A percentile compares a stretch with the other conserved stretches of the same genome.
These are phyloP conservation scores for Papilio elwesi DNA, from an alignment of 2,888 invertebrate species.

Conservation along the genomic window DNA sequence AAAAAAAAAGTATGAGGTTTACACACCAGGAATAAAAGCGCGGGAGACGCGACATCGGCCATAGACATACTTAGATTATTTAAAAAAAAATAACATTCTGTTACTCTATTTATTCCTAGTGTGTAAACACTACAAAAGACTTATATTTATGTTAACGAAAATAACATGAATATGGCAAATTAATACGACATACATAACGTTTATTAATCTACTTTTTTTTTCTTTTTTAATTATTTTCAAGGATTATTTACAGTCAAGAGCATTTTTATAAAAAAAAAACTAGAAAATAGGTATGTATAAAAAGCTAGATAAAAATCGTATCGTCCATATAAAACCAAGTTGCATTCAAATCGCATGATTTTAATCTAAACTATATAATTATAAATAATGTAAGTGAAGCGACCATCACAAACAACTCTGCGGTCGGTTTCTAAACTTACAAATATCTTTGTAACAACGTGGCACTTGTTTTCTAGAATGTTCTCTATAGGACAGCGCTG, in stretches of 20 bases:
- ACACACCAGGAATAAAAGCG: neutral
- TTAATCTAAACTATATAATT: conserved; percentile 3
- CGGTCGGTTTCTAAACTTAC: conserved; percentile 5
- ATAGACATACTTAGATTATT: neutral
- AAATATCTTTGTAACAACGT: conserved; percentile 4
- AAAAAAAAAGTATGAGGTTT: neutral
- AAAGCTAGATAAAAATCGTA: conserved; percentile 31
- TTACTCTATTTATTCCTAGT: neutral
- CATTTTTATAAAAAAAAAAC: conserved; percentile 23
- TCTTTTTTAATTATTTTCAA: conserved; percentile 22
- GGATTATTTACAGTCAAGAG: conserved; percentile 34
- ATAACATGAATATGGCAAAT: conserved; percentile 8
- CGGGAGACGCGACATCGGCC: too few species aligned
- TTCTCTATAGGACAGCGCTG: conserved; percentile 9
- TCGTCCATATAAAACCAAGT: conserved; percentile 29
- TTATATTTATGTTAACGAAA: neutral
- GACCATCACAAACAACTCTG: conserved; percentile 18
- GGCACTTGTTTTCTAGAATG: conserved; percentile 32
- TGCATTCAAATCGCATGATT: conserved; percentile 14
- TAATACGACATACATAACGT: conserved; percentile 15
- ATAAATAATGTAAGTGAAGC: conserved; percentile 6
- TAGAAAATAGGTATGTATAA: conserved; percentile 39
- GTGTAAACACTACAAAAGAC: neutral
- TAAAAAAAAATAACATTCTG: too few species aligned
- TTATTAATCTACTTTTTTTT: too few species aligned